Conservation (phyloP, 2,113 vertebrate species). For the Phylloscopus trochiloides region DNA sequence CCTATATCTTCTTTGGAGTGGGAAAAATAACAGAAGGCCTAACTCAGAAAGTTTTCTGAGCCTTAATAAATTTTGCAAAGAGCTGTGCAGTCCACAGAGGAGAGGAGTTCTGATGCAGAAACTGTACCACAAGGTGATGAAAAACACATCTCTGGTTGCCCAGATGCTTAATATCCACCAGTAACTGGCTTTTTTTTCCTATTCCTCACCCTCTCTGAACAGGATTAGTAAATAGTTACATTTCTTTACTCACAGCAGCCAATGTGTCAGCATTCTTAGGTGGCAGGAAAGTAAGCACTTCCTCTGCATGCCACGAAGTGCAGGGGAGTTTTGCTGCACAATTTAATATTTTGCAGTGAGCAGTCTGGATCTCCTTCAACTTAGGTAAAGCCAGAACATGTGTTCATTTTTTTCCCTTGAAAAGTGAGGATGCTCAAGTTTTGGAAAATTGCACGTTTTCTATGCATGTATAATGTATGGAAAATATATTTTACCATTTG, state of each 20-base stretch:
- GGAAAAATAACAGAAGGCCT: background rate
- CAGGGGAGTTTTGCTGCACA: background rate
- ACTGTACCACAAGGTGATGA: background rate
- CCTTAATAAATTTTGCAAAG: background rate
- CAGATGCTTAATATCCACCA: background rate
- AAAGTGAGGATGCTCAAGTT: background rate
- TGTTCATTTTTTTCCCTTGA: background rate
- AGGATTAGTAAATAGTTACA: background rate
- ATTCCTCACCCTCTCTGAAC: background rate
- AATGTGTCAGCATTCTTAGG: background rate
- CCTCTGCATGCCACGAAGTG: fast-evolving
- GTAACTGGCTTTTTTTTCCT: background rate
- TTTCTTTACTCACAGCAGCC: background rate
- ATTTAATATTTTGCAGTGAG: background rate
- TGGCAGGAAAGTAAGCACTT: background rate
- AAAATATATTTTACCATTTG: background rate
- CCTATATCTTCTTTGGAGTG: background rate
- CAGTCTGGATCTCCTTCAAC: background rate
- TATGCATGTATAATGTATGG: background rate
- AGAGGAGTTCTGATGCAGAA: background rate
- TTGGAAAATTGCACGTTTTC: background rate
- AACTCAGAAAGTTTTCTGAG: background rate
- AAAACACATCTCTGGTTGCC: background rate
- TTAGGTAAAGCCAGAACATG: background rate
- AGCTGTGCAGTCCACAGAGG: background rate